These are phyloP conservation scores for Drosophila parthenogenetica DNA, from an alignment of 2,888 invertebrate species.

Conservation along the genomic window DNA sequence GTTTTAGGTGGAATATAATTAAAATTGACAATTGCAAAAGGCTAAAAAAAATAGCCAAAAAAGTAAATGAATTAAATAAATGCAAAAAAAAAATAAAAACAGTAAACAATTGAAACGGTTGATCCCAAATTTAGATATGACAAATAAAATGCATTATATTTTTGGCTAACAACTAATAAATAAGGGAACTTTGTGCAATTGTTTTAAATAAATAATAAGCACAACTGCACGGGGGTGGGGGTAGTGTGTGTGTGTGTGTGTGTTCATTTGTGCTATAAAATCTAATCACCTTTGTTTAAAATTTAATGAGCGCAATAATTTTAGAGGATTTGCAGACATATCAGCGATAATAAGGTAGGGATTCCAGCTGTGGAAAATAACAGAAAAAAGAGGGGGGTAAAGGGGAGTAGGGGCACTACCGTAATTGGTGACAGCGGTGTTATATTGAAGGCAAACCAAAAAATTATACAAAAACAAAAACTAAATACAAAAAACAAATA, in stretches of 20 bases:
- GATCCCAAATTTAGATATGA: conserved; percentile 66
- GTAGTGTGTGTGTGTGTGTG: conserved; percentile 26
- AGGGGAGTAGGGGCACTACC: neutral
- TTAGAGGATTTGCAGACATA: conserved; percentile 66
- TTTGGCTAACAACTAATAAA: conserved; percentile 59
- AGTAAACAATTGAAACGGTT: conserved; percentile 48
- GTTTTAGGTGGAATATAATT: conserved; percentile 60
- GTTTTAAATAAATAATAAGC: conserved; percentile 77
- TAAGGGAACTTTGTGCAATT: conserved; percentile 61
- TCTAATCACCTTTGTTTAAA: conserved; percentile 82
- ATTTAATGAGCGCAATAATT: conserved; percentile 81
- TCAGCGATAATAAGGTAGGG: neutral
- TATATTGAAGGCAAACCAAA: conserved; percentile 37
- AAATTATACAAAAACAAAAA: conserved; percentile 50
- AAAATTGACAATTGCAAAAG: conserved; percentile 58
- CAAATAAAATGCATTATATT: conserved; percentile 53
- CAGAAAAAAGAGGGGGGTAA: too few relatives aligned
- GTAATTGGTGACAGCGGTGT: conserved; percentile 67
- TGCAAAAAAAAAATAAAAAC: conserved; percentile 23
- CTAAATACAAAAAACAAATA: conserved; percentile 66
- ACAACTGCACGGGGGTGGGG: conserved; percentile 53
- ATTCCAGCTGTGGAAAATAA: neutral
- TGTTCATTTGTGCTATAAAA: conserved; percentile 68
- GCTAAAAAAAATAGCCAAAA: conserved; percentile 45
- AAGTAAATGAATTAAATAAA: conserved; percentile 56